These are phyloP conservation scores for Dynastes grantii DNA, from an alignment of 2,888 invertebrate species.

Conservation along the genomic window DNA sequence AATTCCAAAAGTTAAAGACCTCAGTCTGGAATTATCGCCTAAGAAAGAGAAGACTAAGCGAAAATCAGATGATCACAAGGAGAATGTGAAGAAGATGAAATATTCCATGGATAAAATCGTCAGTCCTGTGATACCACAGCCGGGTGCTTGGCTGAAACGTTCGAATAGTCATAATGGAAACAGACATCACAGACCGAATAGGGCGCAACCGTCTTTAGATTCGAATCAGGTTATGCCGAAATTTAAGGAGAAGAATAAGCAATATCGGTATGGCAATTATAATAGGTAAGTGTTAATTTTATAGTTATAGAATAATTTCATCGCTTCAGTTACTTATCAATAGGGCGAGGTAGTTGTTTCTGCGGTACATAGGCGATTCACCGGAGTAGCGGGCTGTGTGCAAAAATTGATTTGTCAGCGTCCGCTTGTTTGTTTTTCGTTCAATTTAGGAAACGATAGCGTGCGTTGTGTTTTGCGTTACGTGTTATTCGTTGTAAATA, in stretches of 20 bases:
- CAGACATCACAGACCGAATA: slow-evolving; percentile 67
- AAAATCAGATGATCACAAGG: slow-evolving; percentile 74
- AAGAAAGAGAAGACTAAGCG: slow-evolving; percentile 75
- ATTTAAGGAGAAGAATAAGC: slow-evolving; percentile 83
- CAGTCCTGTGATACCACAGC: slow-evolving; percentile 92
- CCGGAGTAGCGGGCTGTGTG: too few species aligned
- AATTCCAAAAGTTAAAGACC: slow-evolving; percentile 59
- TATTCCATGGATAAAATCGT: slow-evolving; percentile 90
- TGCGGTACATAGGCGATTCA: too few species aligned
- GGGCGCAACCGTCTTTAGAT: slow-evolving; percentile 67
- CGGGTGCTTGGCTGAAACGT: slow-evolving; percentile 85
- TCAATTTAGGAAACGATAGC: too few species aligned
- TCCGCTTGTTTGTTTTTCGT: too few species aligned
- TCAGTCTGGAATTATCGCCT: slow-evolving; percentile 63
- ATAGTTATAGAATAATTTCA: too few species aligned
- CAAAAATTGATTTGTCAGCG: too few species aligned
- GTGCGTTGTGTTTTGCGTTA: too few species aligned
- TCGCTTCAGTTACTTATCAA: too few species aligned
- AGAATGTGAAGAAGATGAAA: slow-evolving; percentile 77
- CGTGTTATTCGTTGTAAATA: too few species aligned
- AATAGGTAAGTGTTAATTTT: slow-evolving; percentile 76
- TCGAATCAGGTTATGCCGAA: slow-evolving; percentile 74
- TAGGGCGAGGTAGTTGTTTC: too few species aligned
- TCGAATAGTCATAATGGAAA: slow-evolving; percentile 62
- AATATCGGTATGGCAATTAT: slow-evolving; percentile 97